A percentile compares a stretch with the other conserved stretches of the same genome.
phyloP scores from a whole-genome alignment of 92 coral and sea anemone species.

The Phymanthus crucifer region DNA sequence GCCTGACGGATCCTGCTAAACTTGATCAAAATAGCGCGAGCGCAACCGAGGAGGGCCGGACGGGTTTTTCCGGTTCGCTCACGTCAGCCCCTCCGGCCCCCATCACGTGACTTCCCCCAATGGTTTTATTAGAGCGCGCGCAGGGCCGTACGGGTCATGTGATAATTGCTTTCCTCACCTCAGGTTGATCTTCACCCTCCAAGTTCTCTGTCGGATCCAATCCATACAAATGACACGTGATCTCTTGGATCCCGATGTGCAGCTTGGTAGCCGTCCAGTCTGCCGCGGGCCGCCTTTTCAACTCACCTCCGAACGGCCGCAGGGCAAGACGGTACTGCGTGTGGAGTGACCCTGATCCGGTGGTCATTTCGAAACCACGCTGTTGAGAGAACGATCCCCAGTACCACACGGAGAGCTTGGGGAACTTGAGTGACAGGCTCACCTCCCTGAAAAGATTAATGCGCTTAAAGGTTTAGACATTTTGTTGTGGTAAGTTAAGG shows the following conservation, averaged over 20 bases:
- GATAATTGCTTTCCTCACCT: slow-evolving; percentile 19
- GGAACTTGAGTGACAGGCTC: slow-evolving; percentile 83
- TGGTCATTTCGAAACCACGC: slow-evolving; percentile 84
- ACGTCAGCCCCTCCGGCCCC: too few species aligned
- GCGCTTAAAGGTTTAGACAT: neutral
- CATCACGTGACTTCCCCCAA: too few species aligned
- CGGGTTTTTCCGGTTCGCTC: too few species aligned
- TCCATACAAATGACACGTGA: slow-evolving; percentile 97
- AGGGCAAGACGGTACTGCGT: slow-evolving; percentile 77
- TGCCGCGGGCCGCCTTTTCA: slow-evolving; percentile 84
- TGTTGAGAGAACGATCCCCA: slow-evolving; percentile 98
- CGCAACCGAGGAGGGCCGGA: too few species aligned
- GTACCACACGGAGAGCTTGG: slow-evolving; percentile 81
- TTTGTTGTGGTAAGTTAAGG: too few species aligned
- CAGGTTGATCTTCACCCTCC: slow-evolving; percentile 62
- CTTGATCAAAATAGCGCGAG: too few species aligned
- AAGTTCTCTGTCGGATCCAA: slow-evolving; percentile 79
- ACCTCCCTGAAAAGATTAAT: slow-evolving; percentile 55
- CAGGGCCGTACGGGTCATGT: too few species aligned
- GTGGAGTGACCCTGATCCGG: slow-evolving; percentile 76
- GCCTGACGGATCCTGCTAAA: too few species aligned
- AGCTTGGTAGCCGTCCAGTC: slow-evolving; percentile 93
- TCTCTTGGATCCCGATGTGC: slow-evolving; percentile 76
- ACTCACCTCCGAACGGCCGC: slow-evolving; percentile 74
- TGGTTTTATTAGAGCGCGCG: too few species aligned